Evolutionary conservation across 2,113 vertebrate genomes (phyloP).

Genomic region (Thunnus thynnus): DNA sequence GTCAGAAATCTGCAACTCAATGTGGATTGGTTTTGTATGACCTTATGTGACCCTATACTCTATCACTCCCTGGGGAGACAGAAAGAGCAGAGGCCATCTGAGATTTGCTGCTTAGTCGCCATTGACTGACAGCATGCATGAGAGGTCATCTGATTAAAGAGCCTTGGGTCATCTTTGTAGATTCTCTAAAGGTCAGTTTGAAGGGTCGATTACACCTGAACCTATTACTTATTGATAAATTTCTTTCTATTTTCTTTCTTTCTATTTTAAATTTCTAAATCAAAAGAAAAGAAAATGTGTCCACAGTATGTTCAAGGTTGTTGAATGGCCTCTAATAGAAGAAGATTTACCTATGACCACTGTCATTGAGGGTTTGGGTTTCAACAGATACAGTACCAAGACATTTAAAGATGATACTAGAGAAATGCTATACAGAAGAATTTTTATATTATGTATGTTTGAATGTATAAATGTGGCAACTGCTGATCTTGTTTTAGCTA

Average conservation of each 20-base stretch:
- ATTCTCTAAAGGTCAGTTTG: constrained; percentile 26
- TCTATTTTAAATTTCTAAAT: background rate
- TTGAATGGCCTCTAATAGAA: background rate
- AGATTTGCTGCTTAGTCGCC: constrained; percentile 39
- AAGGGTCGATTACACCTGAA: background rate
- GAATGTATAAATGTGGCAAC: no score
- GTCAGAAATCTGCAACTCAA: constrained; percentile 22
- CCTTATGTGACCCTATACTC: constrained; percentile 28
- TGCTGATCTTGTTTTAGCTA: no score
- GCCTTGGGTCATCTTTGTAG: constrained; percentile 24
- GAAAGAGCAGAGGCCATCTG: constrained; percentile 34
- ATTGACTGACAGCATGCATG: constrained; percentile 24
- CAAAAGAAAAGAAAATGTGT: background rate
- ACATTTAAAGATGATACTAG: background rate
- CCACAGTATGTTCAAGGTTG: background rate
- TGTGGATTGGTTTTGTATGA: constrained; percentile 53
- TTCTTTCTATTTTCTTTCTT: no score
- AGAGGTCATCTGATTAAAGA: constrained; percentile 43
- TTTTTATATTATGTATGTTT: no score
- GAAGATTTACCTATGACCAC: background rate
- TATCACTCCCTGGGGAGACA: constrained; percentile 26
- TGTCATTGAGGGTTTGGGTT: background rate
- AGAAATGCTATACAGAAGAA: no score
- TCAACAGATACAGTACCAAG: background rate
- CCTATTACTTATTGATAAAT: background rate